Conservation (phyloP, 1,140 invertebrate species). For the Penaeus japonicus region DNA sequence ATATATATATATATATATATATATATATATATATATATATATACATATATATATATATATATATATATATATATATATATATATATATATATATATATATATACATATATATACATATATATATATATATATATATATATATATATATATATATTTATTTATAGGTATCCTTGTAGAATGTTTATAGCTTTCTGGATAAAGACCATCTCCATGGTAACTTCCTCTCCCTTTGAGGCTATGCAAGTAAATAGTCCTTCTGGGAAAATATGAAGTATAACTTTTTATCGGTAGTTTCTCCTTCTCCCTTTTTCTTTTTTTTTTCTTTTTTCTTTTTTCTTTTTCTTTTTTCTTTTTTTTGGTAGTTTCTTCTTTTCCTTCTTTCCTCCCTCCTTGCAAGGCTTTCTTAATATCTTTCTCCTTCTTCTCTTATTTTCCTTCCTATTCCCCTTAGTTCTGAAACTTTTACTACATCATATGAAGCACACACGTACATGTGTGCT, state of each 20-base stretch:
- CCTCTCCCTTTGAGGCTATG: neutral
- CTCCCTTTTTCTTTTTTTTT: too few relatives aligned
- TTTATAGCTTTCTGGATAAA: neutral
- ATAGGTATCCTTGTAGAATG: neutral
- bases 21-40: neutral
- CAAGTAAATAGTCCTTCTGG: too few relatives aligned
- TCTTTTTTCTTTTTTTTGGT: too few relatives aligned
- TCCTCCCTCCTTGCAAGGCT: neutral
- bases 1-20: neutral
- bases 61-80: neutral
- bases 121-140: neutral
- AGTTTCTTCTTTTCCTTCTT: too few relatives aligned
- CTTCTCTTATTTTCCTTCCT: neutral
- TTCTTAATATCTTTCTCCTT: neutral
- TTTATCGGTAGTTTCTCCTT: too few relatives aligned
- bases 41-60: neutral
- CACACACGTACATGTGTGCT: neutral
- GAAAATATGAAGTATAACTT: too few relatives aligned
- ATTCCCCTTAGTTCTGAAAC: neutral
- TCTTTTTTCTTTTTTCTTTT: too few relatives aligned
- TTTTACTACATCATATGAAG: neutral
- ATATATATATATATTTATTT: neutral
- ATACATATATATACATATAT: neutral
- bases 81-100: neutral
- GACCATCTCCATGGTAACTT: neutral